Base-by-base conservation (phyloP, 2,888 invertebrate species). In the Hydrotaea cyrtoneurina region DNA sequence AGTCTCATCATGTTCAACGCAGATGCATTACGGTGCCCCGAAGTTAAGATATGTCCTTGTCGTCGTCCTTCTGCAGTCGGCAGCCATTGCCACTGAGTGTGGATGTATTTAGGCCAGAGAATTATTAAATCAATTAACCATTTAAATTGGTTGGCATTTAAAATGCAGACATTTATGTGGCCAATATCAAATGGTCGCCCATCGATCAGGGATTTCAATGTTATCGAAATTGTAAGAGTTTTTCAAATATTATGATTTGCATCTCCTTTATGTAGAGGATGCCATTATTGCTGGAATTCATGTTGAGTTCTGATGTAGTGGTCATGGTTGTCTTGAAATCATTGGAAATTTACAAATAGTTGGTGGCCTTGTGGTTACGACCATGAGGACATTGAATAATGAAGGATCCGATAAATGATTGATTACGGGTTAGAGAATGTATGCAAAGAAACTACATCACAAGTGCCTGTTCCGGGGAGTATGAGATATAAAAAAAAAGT, bases 121-220 rank as follows among this genome's bases (percentile, higher is more conserved):
- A 21, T 31, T 80, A 31, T 62, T 74, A 77, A 83, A 80, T 83
- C 77, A 77, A 77, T 83, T 83, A 80, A 77, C 64, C 19, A 50
- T 69, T 74, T n/a, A 73, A 83, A 83, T 62, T 77, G 69, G 50
- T 39, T 39, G 55, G 3, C 83, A 79, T 77, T 76, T 76, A 83
- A 59, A 79, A 43, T 46, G 72, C 57, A 80, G 76, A 76, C 79
- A 53, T 82, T 76, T 66, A 72, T 75, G 46, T 59, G 8, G 57
- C 59, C 31, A 26, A 43, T 64, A 21, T 62, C 19, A 53, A 13
- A 5, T 53, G 4, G 5, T n/a, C 1, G 53, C 5, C 55, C 21
- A 2, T 10, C 10, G 21, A 11, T 55, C 8, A 4, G 55, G 55
- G 55, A 55, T 23, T 55, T 55, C 10, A 21, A 21, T 10, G 55